These are phyloP conservation scores for Oryctolagus cuniculus DNA, from an alignment of 2,113 vertebrate species.

Conservation along the genomic window DNA sequence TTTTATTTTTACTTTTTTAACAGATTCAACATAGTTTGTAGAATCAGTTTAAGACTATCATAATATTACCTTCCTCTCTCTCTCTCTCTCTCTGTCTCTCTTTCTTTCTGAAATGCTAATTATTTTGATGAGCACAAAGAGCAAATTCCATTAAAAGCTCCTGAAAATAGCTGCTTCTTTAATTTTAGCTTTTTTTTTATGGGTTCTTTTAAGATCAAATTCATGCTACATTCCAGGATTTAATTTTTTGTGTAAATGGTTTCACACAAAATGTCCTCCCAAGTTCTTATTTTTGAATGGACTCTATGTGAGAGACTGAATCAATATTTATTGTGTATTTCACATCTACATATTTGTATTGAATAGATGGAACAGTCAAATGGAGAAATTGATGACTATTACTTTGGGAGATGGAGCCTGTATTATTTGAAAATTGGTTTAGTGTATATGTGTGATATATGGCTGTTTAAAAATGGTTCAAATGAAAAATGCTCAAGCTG, in stretches of 20 bases:
- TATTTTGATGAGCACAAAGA: slow-evolving; percentile 57
- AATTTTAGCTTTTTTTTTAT: slow-evolving; percentile 54
- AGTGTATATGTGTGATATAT: slow-evolving; percentile 15
- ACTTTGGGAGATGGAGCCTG: slow-evolving; percentile 31
- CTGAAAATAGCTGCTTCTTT: slow-evolving; percentile 53
- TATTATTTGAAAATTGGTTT: slow-evolving; percentile 68
- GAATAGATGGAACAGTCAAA: slow-evolving; percentile 57
- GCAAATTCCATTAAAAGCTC: slow-evolving; percentile 63
- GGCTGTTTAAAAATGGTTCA: slow-evolving; percentile 51
- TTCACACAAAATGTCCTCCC: slow-evolving; percentile 47
- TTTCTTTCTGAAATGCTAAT: slow-evolving; percentile 57
- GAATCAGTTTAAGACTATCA: too few species aligned
- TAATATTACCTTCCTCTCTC: too few species aligned
- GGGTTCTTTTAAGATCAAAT: slow-evolving; percentile 33
- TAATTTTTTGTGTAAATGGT: slow-evolving; percentile 63
- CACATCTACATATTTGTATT: slow-evolving; percentile 64
- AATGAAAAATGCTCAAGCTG: too few species aligned
- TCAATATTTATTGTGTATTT: slow-evolving; percentile 74
- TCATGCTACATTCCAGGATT: slow-evolving; percentile 54
- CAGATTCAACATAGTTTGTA: too few species aligned
- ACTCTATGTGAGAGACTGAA: slow-evolving; percentile 46
- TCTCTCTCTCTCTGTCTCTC: too few species aligned
- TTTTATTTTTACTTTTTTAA: too few species aligned
- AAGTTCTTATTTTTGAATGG: slow-evolving; percentile 70
- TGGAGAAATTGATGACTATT: slow-evolving; percentile 66